These are phyloP conservation scores for Calameuta filiformis DNA, from an alignment of 2,888 invertebrate species.

Conservation along the genomic window DNA sequence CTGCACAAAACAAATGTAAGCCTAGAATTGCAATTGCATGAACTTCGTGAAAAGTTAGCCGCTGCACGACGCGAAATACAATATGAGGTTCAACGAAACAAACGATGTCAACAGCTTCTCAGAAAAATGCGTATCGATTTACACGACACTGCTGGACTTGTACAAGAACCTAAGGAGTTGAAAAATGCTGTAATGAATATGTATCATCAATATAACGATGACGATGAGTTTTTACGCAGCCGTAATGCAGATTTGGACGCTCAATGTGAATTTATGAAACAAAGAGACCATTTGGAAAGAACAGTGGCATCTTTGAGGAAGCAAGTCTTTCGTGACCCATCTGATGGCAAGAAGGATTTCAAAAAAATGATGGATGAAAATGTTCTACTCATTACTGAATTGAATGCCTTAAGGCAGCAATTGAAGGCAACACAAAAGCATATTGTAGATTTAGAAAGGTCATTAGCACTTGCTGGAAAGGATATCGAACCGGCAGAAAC, in stretches of 20 bases:
- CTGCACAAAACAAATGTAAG: conserved; percentile 79
- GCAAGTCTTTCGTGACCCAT: conserved; percentile 58
- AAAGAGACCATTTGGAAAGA: conserved; percentile 83
- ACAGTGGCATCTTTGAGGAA: conserved; percentile 68
- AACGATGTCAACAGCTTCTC: conserved; percentile 73
- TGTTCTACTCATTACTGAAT: conserved; percentile 79
- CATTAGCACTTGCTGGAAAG: conserved; percentile 73
- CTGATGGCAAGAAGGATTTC: conserved; percentile 39
- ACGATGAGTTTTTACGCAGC: conserved; percentile 75
- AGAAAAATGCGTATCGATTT: conserved; percentile 85
- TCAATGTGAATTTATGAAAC: conserved; percentile 80
- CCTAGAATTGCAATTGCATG: conserved; percentile 80
- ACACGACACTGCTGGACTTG: conserved; percentile 80
- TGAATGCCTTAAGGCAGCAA: conserved; percentile 79
- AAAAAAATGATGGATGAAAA: conserved; percentile 76
- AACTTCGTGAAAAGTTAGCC: conserved; percentile 80
- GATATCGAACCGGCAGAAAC: conserved; percentile 72
- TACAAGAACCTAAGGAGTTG: conserved; percentile 79
- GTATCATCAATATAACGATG: conserved; percentile 78
- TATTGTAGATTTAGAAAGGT: conserved; percentile 78
- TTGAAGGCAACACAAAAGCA: conserved; percentile 75
- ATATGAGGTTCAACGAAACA: conserved; percentile 73
- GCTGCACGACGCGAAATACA: conserved; percentile 79
- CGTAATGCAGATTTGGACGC: conserved; percentile 79
- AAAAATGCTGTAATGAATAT: conserved; percentile 70